Conservation (phyloP, 2,113 vertebrate genomes). For the Microcebus lehilahytsara region DNA sequence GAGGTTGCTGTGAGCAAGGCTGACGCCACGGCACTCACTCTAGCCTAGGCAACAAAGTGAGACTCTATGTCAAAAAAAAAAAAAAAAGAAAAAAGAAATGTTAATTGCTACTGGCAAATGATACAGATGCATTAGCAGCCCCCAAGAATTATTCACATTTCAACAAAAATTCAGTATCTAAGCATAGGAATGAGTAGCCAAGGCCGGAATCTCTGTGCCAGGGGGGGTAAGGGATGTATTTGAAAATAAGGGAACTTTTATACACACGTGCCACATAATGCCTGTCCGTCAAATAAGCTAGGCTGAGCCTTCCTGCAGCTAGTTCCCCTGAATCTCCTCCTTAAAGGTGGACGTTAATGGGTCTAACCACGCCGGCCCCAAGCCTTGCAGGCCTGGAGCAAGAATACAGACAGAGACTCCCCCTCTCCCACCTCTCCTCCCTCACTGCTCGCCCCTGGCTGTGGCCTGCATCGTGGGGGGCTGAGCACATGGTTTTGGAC, state of each 20-base stretch:
- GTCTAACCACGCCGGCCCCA: background rate
- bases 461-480: background rate
- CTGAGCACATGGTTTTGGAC: background rate
- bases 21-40: too few species aligned
- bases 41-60: too few species aligned
- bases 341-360: background rate
- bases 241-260: background rate
- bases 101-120: background rate
- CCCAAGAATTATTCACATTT: background rate
- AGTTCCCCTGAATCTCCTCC: background rate
- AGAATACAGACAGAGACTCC: background rate
- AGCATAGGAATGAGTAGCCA: slow-evolving; percentile 15
- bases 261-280: background rate
- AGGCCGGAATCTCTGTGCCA: background rate
- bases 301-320: background rate
- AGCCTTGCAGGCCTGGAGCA: background rate
- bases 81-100: background rate
- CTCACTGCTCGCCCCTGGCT: background rate
- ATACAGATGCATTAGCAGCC: background rate
- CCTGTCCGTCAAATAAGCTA: background rate
- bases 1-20: too few species aligned
- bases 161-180: background rate
- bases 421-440: too few species aligned
- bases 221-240: background rate
- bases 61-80: too few species aligned